A percentile compares a stretch with the other conserved stretches of the same genome.
phyloP scores from a whole-genome alignment of 2,888 invertebrate genomes.

The Panorpa germanica region DNA sequence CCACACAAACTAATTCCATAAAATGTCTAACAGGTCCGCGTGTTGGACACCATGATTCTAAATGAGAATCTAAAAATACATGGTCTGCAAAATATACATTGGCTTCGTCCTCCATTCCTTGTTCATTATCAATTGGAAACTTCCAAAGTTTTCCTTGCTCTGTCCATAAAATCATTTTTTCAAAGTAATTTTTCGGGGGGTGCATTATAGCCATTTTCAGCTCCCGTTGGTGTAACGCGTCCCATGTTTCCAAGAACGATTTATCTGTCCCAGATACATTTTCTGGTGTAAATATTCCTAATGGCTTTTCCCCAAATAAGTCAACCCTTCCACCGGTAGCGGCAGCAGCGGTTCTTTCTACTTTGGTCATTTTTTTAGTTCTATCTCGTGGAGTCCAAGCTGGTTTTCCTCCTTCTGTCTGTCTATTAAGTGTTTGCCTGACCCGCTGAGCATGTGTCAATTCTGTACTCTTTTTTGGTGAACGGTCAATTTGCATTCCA shows the following conservation, averaged over 20 bases:
- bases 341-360: too few species aligned
- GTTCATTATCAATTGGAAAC: slow-evolving; percentile 95
- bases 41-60: slow-evolving; percentile 78
- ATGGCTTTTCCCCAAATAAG: slow-evolving; percentile 37
- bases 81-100: slow-evolving; percentile 79
- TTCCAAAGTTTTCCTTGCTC: slow-evolving; percentile 89
- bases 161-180: slow-evolving; percentile 89
- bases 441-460: slow-evolving; percentile 15
- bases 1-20: slow-evolving; percentile 90
- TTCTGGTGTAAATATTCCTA: slow-evolving; percentile 41
- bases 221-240: slow-evolving; percentile 40
- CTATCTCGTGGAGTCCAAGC: too few species aligned
- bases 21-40: slow-evolving; percentile 86
- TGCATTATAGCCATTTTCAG: slow-evolving; percentile 44
- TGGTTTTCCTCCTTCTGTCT: too few species aligned
- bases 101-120: slow-evolving; percentile 50
- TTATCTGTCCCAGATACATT: slow-evolving; percentile 22
- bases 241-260: slow-evolving; percentile 44
- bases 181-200: slow-evolving; percentile 73
- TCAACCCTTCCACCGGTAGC: slow-evolving; percentile 29
- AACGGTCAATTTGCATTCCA: slow-evolving; percentile 59
- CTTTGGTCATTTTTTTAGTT: too few species aligned
- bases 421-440: too few species aligned
- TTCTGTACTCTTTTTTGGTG: slow-evolving; percentile 18
- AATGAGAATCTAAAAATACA: slow-evolving; percentile 72